Evolutionary conservation across 2,888 invertebrate species (phyloP), one percentile per base, ranked within the genome.

Genomic region (Philonicus albiceps): DNA sequence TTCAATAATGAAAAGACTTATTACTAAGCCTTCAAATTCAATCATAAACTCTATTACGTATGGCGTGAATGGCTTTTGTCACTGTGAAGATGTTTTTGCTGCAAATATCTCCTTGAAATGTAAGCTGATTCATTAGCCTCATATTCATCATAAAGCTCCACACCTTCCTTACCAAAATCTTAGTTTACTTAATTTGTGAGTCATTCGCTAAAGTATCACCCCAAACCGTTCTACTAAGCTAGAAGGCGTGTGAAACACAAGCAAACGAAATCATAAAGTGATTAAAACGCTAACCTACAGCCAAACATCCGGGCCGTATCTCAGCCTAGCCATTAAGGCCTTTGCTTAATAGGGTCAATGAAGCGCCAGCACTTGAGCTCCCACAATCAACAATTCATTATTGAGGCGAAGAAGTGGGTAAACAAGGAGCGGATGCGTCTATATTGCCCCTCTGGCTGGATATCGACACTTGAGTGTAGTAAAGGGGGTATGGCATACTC

Each of bases 311-410:
- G 40, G 16, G 34, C 37, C n/a, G 37, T 76, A 76, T 34, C 76
- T 76, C 37, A n/a, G 37, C 8, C 37, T 7, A 13, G 34, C 34
- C 76, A 76, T 76, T 76, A 40, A 37, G 76, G 37, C 19, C 40
- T 13, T 7, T 40, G 49, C 78, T 43, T 78, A 78, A 78, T 78
- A 49, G 78, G 78, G 22, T 78, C 49, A 19, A 49, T 43, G 43
- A 49, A 78, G 78, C 30, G 78, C 78, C 49, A 31, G 40, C 76
- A 76, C 40, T 78, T 43, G 49, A 49, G 27, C 76, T 78, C 78
- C 78, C 49, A 78, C 78, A 78, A 78, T 78, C 78, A 78, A 78
- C 43, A 49, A 78, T 43, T 78, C 49, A 78, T 78, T 49, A 43
- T 27, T 78, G 78, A n/a, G 43, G 22, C 49, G 22, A 49, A 27